Evolutionary conservation across 2,797 vertebrate genomes (phyloP), one percentile per base, ranked within the genome.

Genomic region (Luscinia luscinia): DNA sequence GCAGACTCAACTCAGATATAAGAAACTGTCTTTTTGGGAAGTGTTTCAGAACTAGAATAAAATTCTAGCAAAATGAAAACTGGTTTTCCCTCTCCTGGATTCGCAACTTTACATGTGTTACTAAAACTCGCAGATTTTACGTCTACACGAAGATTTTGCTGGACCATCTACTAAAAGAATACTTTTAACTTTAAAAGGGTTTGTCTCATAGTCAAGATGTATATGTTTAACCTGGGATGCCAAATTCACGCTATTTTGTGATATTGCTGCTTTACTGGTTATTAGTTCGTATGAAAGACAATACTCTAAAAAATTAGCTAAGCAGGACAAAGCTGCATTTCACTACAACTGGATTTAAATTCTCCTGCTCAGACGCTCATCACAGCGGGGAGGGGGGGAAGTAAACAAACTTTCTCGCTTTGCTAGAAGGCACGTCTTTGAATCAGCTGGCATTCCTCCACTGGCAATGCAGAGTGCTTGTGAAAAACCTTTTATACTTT

Each of bases 341-440:
- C 8, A 2, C 27, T 36, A 23, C 1, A 6, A 26, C 11, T 9
- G 3, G 8, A 28, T 15, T 32, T 23, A 38, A n/a, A 9, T 12
- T 27, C 13, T 13, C 11, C 17, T 20, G 14, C 26, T 49, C 73
- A 16, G 23, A 26, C 16, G 2, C 12, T 11, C 34, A 15, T 8
- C 13, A 7, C 23, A 11, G 15, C 0, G 30, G 18, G 2, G 2
- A 3, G 2, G 38, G 38, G 38, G 38, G 38, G 38, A 38, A 38
- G 9, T 1, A 26, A 15, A 2, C 6, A 11, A n/a, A 30, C 32
- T 8, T 30, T 2, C 3, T 5, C 2, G 2, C 13, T 41, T 21
- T 9, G 36, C 28, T 1, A 9, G 4, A 23, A 26, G 7, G 28
- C 21, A 12, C 4, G 7, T 16, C 30, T 61, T 14, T 5, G 22